phyloP scores from a whole-genome alignment of 2,888 invertebrate genomes.

The Autographa gamma region DNA sequence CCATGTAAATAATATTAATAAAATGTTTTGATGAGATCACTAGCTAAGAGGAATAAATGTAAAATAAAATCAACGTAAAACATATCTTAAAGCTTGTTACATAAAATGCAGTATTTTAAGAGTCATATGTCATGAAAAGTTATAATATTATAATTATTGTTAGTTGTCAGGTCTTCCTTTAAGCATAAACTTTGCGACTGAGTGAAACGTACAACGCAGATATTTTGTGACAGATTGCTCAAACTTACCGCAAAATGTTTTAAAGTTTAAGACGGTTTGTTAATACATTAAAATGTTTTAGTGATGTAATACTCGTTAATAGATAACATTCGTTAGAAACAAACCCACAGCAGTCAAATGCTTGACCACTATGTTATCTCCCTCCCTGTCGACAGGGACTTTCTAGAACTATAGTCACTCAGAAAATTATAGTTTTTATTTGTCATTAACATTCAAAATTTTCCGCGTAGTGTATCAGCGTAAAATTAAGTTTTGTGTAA shows the following conservation, averaged over 20 bases:
- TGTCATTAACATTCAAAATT: too few species aligned
- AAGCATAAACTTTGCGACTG: neutral
- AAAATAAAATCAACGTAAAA: constrained; percentile 12
- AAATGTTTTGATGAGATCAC: constrained; percentile 5
- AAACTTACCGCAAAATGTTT: constrained; percentile 2
- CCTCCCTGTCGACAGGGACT: neutral
- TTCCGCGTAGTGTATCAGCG: too few species aligned
- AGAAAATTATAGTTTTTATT: neutral
- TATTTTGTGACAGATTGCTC: constrained; percentile 11
- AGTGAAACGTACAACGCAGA: neutral
- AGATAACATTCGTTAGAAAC: neutral
- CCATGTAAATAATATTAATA: constrained; percentile 39
- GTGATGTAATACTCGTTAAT: constrained; percentile 7
- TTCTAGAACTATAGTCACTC: neutral
- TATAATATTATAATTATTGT: neutral
- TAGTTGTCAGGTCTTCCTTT: neutral
- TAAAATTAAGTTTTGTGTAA: too few species aligned
- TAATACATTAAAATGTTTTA: constrained; percentile 9
- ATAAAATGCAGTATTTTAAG: constrained; percentile 6
- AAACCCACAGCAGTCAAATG: neutral
- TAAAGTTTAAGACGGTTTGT: constrained; percentile 10
- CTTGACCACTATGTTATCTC: neutral
- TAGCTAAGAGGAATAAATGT: neutral
- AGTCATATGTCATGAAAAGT: neutral
- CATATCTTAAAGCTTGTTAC: constrained; percentile 30